phyloP scores from a whole-genome alignment of 2,797 vertebrate genomes.

The Falco naumanni region DNA sequence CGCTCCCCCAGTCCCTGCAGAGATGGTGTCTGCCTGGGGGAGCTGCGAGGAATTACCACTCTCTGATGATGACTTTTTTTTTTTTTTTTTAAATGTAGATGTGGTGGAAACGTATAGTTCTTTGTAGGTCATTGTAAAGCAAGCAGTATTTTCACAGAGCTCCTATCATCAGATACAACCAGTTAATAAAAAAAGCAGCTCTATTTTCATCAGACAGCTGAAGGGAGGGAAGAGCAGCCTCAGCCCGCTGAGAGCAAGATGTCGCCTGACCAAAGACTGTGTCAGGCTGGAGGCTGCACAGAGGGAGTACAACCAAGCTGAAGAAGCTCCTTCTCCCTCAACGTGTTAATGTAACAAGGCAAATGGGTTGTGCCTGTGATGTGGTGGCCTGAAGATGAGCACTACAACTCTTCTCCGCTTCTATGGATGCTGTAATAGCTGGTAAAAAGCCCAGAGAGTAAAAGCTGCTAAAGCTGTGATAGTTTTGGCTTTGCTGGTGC shows the following conservation, averaged over 20 bases:
- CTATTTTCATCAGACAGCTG: background rate
- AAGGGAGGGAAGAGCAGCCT: background rate
- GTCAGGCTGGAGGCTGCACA: background rate
- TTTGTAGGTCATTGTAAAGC: background rate
- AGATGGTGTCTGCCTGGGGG: fast-evolving
- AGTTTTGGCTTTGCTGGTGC: background rate
- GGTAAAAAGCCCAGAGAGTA: background rate
- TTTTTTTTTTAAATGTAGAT: too few relatives aligned
- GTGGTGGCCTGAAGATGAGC: background rate
- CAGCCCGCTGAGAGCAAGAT: background rate
- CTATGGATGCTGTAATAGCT: fast-evolving
- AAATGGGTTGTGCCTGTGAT: fast-evolving
- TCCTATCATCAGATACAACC: background rate
- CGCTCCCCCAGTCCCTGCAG: fast-evolving
- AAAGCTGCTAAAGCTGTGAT: background rate
- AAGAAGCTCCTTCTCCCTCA: too few relatives aligned
- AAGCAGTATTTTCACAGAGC: background rate
- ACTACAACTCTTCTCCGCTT: fast-evolving
- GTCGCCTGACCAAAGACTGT: fast-evolving
- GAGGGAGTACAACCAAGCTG: background rate
- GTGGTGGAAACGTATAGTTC: background rate
- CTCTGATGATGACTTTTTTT: background rate
- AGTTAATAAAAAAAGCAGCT: background rate
- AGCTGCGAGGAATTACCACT: background rate
- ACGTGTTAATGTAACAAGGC: fast-evolving